Conservation (phyloP, 1,140 invertebrate genomes). For the Venturia canescens region DNA sequence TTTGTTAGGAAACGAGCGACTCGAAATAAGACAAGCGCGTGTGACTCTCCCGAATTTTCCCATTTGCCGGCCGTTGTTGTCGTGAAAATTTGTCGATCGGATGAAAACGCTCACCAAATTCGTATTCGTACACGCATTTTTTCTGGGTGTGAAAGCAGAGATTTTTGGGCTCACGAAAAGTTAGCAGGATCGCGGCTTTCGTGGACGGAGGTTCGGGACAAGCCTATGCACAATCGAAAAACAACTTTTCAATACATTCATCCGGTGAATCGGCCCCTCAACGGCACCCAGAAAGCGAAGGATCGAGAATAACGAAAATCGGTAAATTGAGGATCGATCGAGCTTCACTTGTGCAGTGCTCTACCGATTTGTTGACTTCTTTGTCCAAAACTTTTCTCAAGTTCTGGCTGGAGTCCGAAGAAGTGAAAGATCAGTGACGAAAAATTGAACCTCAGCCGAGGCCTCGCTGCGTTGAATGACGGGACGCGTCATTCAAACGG, state of each 20-base stretch:
- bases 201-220: background rate
- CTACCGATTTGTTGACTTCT: background rate
- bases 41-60: no score
- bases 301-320: background rate
- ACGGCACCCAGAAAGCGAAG: background rate
- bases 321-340: background rate
- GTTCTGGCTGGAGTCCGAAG: background rate
- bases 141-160: no score
- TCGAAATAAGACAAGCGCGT: slow-evolving; percentile 3
- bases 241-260: background rate
- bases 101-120: background rate
- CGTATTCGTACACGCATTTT: no score
- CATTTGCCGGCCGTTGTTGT: no score
- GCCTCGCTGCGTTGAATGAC: no score
- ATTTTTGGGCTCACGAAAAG: background rate
- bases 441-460: background rate
- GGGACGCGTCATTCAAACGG: no score
- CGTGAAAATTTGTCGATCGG: no score
- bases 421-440: background rate
- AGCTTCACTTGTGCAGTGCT: background rate
- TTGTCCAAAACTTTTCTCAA: background rate
- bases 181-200: background rate
- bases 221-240: background rate
- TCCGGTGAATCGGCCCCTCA: background rate
- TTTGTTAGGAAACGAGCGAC: background rate